Conservation (phyloP, 2,113 vertebrate genomes). For the Geococcyx californianus region DNA sequence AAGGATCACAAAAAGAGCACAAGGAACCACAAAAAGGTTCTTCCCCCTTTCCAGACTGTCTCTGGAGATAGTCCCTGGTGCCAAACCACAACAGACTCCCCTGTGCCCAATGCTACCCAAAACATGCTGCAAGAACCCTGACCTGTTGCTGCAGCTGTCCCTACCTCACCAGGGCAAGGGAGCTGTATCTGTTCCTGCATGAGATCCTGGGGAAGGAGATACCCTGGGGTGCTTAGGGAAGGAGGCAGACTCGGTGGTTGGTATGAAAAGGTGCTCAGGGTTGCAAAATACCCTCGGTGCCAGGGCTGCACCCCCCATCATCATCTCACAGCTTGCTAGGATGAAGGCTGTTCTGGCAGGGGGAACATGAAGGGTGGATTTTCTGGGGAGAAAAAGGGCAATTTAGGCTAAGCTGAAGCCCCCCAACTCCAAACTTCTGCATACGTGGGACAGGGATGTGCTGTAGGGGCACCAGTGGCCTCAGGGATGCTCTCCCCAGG, state of each 20-base stretch:
- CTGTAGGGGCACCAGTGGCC: background rate
- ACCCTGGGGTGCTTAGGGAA: background rate
- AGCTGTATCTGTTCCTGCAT: background rate
- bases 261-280: background rate
- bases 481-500: background rate
- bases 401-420: background rate
- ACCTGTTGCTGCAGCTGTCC: background rate
- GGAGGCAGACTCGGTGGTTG: background rate
- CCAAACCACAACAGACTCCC: background rate
- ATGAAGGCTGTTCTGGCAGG: background rate
- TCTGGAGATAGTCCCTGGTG: background rate
- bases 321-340: background rate
- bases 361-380: background rate
- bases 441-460: background rate
- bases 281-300: background rate
- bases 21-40: no score
- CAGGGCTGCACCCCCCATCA: background rate
- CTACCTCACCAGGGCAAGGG: accelerated
- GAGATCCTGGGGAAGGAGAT: background rate
- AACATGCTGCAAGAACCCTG: background rate
- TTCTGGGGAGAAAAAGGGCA: background rate
- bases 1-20: background rate
- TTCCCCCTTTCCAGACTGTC: background rate
- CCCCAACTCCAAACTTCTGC: background rate
- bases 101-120: accelerated